Evolutionary conservation across 1,140 invertebrate genomes (phyloP).

Genomic region (Chrysoperla carnea): DNA sequence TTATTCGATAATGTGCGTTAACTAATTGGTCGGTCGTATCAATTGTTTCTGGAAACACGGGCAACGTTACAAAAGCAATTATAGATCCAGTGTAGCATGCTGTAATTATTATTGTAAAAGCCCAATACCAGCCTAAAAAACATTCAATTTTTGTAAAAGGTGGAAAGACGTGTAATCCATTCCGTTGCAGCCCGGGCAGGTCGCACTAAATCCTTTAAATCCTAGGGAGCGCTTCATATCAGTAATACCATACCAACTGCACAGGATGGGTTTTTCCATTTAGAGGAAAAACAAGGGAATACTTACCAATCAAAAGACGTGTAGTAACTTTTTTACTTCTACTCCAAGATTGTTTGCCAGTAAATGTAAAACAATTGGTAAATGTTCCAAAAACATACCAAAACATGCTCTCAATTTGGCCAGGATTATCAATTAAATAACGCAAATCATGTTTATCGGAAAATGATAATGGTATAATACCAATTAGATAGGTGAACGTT

Average conservation of each 20-base stretch:
- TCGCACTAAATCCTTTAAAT: too few species aligned
- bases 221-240: too few species aligned
- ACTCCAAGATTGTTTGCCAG: constrained; percentile 44
- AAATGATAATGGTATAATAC: constrained; percentile 47
- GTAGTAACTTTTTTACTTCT: constrained; percentile 47
- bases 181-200: too few species aligned
- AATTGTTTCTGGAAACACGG: constrained; percentile 45
- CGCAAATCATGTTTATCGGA: constrained; percentile 43
- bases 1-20: constrained; percentile 34
- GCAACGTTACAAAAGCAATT: constrained; percentile 60
- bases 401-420: constrained; percentile 55
- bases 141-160: too few species aligned
- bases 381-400: constrained; percentile 69
- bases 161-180: too few species aligned
- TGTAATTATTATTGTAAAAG: constrained; percentile 63
- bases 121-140: constrained; percentile 48
- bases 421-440: constrained; percentile 40
- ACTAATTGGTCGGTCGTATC: constrained; percentile 43
- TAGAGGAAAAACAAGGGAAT: too few species aligned
- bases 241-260: too few species aligned
- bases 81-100: constrained; percentile 62
- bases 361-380: constrained; percentile 58
- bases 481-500: constrained; percentile 46
- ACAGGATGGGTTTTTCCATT: too few species aligned
- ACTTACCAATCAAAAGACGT: constrained; percentile 43